Evolutionary conservation across 2,888 invertebrate species (phyloP).

Genomic region (Yponomeuta sedellus): DNA sequence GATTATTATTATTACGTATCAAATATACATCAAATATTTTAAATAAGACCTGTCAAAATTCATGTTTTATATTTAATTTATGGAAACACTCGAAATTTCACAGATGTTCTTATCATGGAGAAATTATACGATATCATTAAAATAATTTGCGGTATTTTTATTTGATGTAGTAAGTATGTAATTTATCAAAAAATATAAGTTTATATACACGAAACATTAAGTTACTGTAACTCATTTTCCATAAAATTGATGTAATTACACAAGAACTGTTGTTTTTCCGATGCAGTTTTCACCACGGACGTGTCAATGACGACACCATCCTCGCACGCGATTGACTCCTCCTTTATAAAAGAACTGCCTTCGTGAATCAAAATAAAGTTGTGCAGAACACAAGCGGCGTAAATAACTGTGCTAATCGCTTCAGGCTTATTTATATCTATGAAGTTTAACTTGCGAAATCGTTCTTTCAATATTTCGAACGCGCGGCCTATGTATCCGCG

Average conservation of each 20-base stretch:
- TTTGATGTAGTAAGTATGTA: slow-evolving; percentile 27
- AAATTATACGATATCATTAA: slow-evolving; percentile 57
- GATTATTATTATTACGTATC: not conserved
- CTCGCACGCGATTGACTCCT: slow-evolving; percentile 51
- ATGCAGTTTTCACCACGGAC: slow-evolving; percentile 51
- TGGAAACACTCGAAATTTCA: slow-evolving; percentile 42
- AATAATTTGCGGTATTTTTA: slow-evolving; percentile 4
- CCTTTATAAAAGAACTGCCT: slow-evolving; percentile 51
- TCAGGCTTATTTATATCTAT: slow-evolving; percentile 51
- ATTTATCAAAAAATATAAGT: slow-evolving; percentile 2
- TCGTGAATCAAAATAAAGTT: slow-evolving; percentile 64
- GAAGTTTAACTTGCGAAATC: slow-evolving; percentile 54
- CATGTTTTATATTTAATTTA: slow-evolving; percentile 15
- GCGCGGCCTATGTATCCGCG: slow-evolving; percentile 56
- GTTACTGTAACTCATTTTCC: slow-evolving; percentile 26
- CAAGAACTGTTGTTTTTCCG: slow-evolving; percentile 62
- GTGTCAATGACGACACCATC: slow-evolving; percentile 56
- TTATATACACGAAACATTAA: slow-evolving; percentile 12
- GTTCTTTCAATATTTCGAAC: slow-evolving; percentile 56
- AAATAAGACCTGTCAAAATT: slow-evolving; percentile 11
- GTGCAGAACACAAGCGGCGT: slow-evolving; percentile 59
- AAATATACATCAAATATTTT: not conserved
- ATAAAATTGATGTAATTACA: slow-evolving; percentile 67
- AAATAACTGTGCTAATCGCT: slow-evolving; percentile 44
- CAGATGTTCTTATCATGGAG: slow-evolving; percentile 48